Conservation (phyloP, 2,113 vertebrate species). For the Leptobrachium ailaonicum region DNA sequence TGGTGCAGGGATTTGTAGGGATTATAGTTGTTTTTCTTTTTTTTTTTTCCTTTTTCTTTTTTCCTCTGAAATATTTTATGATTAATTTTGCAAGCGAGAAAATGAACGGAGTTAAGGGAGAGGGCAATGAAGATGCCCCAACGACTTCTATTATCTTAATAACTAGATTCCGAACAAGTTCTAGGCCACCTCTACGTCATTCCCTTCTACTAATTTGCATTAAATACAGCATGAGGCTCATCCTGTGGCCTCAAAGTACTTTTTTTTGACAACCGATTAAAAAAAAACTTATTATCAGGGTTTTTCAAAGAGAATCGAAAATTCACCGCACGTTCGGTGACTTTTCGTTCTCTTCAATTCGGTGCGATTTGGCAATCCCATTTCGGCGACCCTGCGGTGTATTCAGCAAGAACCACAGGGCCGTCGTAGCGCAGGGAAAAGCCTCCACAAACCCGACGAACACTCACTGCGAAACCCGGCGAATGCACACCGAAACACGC, state of each 20-base stretch:
- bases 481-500: no score
- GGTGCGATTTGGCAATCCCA: no score
- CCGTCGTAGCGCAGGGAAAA: no score
- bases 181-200: neutral
- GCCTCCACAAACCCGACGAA: no score
- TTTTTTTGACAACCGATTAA: neutral
- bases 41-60: neutral
- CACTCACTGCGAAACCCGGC: no score
- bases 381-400: no score
- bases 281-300: no score
- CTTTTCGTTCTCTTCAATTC: no score
- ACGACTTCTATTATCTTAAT: conserved; percentile 33
- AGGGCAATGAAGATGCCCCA: conserved; percentile 10
- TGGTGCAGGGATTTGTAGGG: conserved; percentile 27
- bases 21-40: conserved; percentile 9
- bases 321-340: no score
- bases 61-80: conserved; percentile 8
- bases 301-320: no score
- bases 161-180: conserved; percentile 19
- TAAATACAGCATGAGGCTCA: neutral
- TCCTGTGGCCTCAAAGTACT: neutral
- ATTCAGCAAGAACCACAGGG: no score
- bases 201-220: neutral
- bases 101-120: conserved; percentile 15
- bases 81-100: conserved; percentile 43